Evolutionary conservation across 2,113 vertebrate genomes (phyloP), one percentile per base, ranked within the genome.

Genomic region (Synodontis membranacea): DNA sequence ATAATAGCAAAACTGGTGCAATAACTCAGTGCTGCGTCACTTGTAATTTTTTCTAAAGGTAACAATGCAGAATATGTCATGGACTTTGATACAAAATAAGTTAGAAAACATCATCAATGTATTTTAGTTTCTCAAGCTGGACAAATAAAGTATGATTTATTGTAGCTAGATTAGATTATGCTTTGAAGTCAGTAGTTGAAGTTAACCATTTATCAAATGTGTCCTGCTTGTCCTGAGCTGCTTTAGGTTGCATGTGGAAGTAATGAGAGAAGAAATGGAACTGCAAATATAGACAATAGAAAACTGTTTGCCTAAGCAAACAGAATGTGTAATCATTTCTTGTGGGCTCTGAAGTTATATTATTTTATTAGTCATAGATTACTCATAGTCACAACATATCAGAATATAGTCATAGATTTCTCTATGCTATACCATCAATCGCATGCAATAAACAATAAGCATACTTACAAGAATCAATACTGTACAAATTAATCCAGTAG

Each of bases 101-200:
- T 80, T 44, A 76, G 44, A 82, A 81, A 37, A 58, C 86, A 84
- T 84, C 52, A 56, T 80, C 64, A 74, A 5, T 56, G 50, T 66
- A 87, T 84, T 84, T 66, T 79, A 79, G 37, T 37, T 70, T 82
- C 78, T 44, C 48, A 31, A 44, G 68, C 37, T 58, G 68, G 52
- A 75, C 68, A 84, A 75, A 74, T 84, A 75, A 76, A 76, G 39
- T 60, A 80, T 74, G 64, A 88, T 83, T 86, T 85, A 86, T 37
- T 48, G n/a, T 78, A 15, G 39, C 79, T 76, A 60, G 68, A 15
- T 31, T 42, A 68, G 48, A 78, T 68, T 68, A 78, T 37, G 52
- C 56, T 82, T 88, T 78, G 79, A 82, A 85, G 80, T 83, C 50
- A 70, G 76, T 86, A 42, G 54, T 39, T 79, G n/a, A 80, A 78